These are phyloP conservation scores for Rhabdornis inornatus DNA, from an alignment of 2,113 vertebrate species.

Conservation along the genomic window DNA sequence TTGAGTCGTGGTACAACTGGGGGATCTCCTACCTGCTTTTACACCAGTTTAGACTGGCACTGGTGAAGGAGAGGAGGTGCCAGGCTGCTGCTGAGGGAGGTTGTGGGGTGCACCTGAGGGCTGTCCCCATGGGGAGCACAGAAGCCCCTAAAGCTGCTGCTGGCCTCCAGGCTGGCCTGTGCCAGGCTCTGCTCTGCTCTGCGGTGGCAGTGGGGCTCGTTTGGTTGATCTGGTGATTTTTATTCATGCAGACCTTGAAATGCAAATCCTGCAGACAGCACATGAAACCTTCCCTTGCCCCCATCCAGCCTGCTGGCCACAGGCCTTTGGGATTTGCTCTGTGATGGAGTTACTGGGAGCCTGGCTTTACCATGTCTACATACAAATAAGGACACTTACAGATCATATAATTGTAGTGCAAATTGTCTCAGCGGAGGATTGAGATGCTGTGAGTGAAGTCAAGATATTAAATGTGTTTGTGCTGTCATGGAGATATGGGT, in stretches of 20 bases:
- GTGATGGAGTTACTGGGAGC: background rate
- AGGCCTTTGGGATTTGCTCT: background rate
- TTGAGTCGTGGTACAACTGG: background rate
- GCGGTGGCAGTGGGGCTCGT: background rate
- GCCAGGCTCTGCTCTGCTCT: background rate
- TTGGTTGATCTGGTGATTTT: background rate
- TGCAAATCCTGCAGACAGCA: background rate
- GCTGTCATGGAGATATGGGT: background rate
- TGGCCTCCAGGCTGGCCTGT: fast-evolving
- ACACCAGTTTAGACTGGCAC: background rate
- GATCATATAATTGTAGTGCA: background rate
- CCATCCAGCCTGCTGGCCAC: background rate
- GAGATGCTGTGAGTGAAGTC: background rate
- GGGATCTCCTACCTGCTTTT: background rate
- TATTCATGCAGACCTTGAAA: background rate
- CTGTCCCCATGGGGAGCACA: fast-evolving
- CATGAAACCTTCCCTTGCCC: background rate
- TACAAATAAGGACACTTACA: background rate
- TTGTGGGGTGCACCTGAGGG: fast-evolving
- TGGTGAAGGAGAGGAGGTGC: background rate
- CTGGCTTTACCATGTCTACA: background rate
- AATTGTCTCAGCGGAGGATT: background rate
- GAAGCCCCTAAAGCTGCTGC: no score
- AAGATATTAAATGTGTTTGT: background rate
- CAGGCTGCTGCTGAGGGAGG: background rate